Base-by-base conservation (phyloP, 35 echinoderm and acorn worm species). In the Lytechinus pictus region DNA sequence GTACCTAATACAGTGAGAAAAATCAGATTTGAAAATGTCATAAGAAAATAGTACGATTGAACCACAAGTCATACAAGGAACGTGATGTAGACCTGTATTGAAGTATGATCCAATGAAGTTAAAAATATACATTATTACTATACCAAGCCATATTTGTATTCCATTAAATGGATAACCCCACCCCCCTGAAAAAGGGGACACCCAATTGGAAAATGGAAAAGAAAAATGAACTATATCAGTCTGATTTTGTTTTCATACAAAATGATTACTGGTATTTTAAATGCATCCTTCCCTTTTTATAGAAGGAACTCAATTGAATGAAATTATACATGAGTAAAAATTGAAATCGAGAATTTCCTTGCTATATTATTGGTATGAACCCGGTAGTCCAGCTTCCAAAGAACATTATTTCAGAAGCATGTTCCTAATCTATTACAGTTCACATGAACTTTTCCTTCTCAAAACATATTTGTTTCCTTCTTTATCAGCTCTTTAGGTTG, bases 1-100 rank as follows among this genome's bases (percentile, higher is more conserved):
- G 94, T 98, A 99, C 89, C 98, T 99, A 96, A 71, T 53, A 57
- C 9, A 94, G 87, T 57, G 5, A 95, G 57, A 97, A 88, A 44
- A 92, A 95, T 14, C 94, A 57, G 8, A 57, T 57, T 21, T 44
- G 52, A n/a, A 93, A 57, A 16, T 51, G 8, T 90, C 2, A 79
- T 79, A n/a, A 79, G 19, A n/a, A 79, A 79, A 24, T 4, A 24
- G 66, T 24, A 44, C 33, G 33, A 44, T 44, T 44, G 0, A 44
- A 44, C 33, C 33, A 44, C 33, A 44, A 44, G 33, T 44, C 33
- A 44, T 44, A 44, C 33, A 44, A 44, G 33, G 33, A 44, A 44
- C 33, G 33, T 44, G 33, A 44, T 44, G 33, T 44, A 44, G n/a
- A n/a, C n/a, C n/a, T n/a, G n/a, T n/a, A n/a, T n/a, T 44, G 33